These are phyloP conservation scores for Anticlea derivata DNA, from an alignment of 2,888 invertebrate genomes.

Conservation along the genomic window DNA sequence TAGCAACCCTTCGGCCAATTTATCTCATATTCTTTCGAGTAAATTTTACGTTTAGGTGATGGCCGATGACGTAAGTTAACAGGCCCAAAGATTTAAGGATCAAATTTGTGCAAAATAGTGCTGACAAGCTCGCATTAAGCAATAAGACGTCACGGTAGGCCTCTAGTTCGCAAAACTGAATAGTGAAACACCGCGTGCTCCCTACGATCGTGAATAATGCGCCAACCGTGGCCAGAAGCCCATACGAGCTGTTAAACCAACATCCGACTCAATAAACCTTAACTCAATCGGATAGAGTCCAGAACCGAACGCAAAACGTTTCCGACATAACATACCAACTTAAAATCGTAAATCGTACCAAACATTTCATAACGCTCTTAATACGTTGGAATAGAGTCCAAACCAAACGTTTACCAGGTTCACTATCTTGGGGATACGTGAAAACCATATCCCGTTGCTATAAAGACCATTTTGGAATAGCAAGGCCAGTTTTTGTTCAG, in stretches of 20 bases:
- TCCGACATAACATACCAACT: slow-evolving; percentile 1
- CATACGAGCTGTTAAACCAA: slow-evolving; percentile 11
- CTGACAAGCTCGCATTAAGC: no score
- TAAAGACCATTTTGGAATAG: slow-evolving; percentile 20
- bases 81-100: no score
- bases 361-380: slow-evolving; percentile 10
- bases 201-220: slow-evolving; percentile 31
- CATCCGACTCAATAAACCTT: slow-evolving; percentile 12
- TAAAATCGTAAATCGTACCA: slow-evolving; percentile 3
- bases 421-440: not conserved
- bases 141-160: no score
- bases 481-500: slow-evolving; percentile 24
- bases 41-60: no score
- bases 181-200: slow-evolving; percentile 27
- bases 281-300: slow-evolving; percentile 19
- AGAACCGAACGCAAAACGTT: slow-evolving; percentile 22
- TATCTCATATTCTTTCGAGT: no score
- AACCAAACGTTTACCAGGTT: slow-evolving; percentile 7
- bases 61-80: no score
- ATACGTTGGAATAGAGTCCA: slow-evolving; percentile 8
- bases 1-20: no score
- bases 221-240: slow-evolving; percentile 24
- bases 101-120: no score
- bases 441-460: slow-evolving; percentile 10
- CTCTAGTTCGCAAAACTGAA: slow-evolving; percentile 18